Evolutionary conservation across 1,140 invertebrate species (phyloP), one percentile per base, ranked within the genome.

Genomic region (Drosophila miranda): DNA sequence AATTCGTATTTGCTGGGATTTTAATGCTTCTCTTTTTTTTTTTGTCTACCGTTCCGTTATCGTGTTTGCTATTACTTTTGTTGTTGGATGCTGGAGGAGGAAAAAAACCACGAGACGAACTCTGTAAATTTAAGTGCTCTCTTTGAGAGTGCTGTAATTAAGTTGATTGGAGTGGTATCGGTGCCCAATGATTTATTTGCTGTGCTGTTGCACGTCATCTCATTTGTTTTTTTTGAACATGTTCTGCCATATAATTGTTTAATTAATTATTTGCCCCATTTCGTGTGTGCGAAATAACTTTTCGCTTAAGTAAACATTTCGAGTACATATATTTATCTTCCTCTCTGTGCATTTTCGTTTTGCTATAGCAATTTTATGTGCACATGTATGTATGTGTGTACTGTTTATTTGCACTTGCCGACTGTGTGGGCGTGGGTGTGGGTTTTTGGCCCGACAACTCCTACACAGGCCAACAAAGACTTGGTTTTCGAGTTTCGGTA

Each of bases 251-350:
- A 64, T 86, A 86, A 86, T 80, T 77, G 74, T 77, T 84, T 70
- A 74, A 84, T 80, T 80, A 69, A 79, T 75, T 64, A 57, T 51
- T 21, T 45, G 28, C 48, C 30, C 53, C 43, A 26, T 3, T 11
- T 41, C 34, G 38, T 54, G 30, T 55, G 30, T 52, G 50, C 73
- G 45, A 79, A 78, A 64, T 79, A 84, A 57, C 58, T 83, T 76
- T 80, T 75, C 63, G 81, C 67, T 86, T 76, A 84, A 86, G 73
- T 80, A 84, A 84, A 84, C 76, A 80, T 59, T 62, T 68, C 62
- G 62, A 13, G 8, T 38, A 11, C n/a, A 19, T 55, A 42, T 72
- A 38, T 72, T 16, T 71, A 16, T 16, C 41, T 60, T 51, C 70
- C 78, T 66, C 77, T 63, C 68, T 81, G 55, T 61, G 68, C 63